phyloP scores from a whole-genome alignment of 2,888 invertebrate species.

The Drosophila paucipuncta region DNA sequence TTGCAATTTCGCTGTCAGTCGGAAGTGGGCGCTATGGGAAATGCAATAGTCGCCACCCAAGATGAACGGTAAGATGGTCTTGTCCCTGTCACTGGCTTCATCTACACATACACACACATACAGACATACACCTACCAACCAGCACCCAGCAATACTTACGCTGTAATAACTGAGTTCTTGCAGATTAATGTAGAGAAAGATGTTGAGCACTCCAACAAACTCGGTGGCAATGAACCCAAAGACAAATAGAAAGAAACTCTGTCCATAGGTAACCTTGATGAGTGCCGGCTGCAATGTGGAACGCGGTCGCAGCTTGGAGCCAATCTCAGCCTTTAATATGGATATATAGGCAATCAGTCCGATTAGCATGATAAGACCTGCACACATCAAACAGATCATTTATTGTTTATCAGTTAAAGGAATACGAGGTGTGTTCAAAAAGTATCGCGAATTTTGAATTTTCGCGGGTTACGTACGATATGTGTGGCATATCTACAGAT shows the following conservation, averaged over 20 bases:
- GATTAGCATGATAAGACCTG: conserved; percentile 95
- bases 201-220: conserved; percentile 93
- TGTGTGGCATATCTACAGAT: background rate
- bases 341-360: conserved; percentile 97
- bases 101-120: background rate
- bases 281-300: conserved; percentile 91
- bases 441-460: no score
- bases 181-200: conserved; percentile 91
- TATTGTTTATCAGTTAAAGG: background rate
- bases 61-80: background rate
- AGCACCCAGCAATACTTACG: conserved; percentile 71
- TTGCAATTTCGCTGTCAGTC: conserved; percentile 5
- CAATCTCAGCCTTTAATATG: conserved; percentile 95
- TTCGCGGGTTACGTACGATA: no score
- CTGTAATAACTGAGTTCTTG: conserved; percentile 84
- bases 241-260: conserved; percentile 94
- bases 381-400: background rate
- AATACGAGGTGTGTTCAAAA: no score
- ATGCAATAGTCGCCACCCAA: background rate
- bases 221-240: conserved; percentile 94
- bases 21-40: conserved; percentile 22
- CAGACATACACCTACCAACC: no score
- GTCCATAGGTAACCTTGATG: conserved; percentile 95
- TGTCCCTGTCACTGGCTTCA: background rate
- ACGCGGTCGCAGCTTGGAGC: conserved; percentile 93